Percentiles rank a stretch among this genome's conserved stretches.
Conservation (phyloP, 2,797 vertebrate species). For the Pangasius larnaudii region DNA sequence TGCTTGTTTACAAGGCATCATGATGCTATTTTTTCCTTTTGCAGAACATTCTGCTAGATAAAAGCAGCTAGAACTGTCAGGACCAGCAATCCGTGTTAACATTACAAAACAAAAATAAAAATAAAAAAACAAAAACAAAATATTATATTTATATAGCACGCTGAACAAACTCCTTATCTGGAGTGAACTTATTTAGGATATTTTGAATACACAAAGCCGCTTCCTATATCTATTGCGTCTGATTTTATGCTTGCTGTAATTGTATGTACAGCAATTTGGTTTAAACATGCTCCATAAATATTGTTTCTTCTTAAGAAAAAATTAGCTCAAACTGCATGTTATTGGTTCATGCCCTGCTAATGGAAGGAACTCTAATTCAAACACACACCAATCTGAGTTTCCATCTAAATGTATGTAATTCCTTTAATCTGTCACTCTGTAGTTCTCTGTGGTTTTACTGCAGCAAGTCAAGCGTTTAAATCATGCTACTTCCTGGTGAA, state of each 20-base stretch:
- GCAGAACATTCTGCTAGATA: not conserved
- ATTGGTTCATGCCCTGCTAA: not conserved
- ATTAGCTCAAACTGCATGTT: not conserved
- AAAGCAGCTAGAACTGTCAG: not conserved
- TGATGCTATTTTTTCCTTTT: not conserved
- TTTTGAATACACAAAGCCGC: not conserved
- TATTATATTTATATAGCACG: not conserved
- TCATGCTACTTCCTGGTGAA: conserved; percentile 32
- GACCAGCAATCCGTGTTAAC: not conserved
- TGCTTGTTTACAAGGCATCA: not conserved
- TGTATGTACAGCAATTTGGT: not conserved
- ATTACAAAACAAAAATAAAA: not conserved
- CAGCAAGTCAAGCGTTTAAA: not conserved
- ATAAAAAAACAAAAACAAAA: not conserved
- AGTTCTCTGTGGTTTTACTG: conserved; percentile 19
- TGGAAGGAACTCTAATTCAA: not conserved
- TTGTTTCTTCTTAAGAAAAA: not conserved
- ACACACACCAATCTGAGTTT: not conserved
- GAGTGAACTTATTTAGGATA: not conserved
- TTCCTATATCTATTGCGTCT: not conserved
- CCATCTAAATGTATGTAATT: not conserved
- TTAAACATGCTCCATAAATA: not conserved
- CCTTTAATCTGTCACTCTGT: not conserved
- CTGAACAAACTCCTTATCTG: not conserved
- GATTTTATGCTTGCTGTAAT: not conserved